Percentiles rank a stretch among this genome's conserved stretches.
Evolutionary conservation across 2,888 invertebrate genomes (phyloP).

Genomic region (Tenthredo livida): DNA sequence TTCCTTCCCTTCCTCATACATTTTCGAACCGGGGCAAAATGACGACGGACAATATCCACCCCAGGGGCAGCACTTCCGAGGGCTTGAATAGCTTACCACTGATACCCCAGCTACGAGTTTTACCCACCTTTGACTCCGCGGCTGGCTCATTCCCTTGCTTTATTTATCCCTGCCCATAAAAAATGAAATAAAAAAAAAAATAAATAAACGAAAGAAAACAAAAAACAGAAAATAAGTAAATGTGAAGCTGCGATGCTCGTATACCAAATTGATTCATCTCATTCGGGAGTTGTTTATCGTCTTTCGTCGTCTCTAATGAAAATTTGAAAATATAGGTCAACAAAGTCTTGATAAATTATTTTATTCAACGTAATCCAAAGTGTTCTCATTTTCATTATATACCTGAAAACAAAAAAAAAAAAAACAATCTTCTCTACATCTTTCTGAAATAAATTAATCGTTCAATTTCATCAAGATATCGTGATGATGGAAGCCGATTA

Average conservation of each 20-base stretch:
- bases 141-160: background rate
- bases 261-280: constrained; percentile 25
- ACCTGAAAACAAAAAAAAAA: no score
- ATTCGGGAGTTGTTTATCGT: background rate
- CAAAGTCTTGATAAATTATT: background rate
- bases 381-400: no score
- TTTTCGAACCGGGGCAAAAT: background rate
- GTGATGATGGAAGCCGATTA: no score
- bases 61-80: background rate
- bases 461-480: no score
- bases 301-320: background rate
- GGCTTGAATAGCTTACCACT: constrained; percentile 19
- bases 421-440: no score
- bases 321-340: background rate
- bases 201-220: background rate
- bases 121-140: background rate
- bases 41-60: constrained; percentile 8
- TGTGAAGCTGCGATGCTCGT: background rate
- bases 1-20: background rate
- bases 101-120: constrained; percentile 25
- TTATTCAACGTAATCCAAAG: background rate
- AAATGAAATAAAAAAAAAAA: background rate
- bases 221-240: background rate
- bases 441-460: no score
- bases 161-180: background rate